Evolutionary conservation across 2,888 invertebrate species (phyloP), one percentile per base, ranked within the genome.

Genomic region (Lampropteryx suffumata): DNA sequence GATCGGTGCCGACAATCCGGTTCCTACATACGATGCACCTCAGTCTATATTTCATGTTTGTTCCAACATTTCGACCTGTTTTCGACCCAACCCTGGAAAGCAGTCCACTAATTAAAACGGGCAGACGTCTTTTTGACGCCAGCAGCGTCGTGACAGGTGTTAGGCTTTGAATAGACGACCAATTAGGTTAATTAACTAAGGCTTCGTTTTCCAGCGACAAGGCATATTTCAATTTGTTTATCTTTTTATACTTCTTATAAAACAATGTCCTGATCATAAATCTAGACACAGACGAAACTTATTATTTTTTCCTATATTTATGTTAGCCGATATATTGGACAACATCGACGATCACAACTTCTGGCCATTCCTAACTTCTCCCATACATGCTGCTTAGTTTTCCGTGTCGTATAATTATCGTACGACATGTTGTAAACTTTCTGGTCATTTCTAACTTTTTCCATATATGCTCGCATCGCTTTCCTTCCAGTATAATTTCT

Each of bases 41-140:
- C 24, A 24, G 47, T n/a, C 24, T 24, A 46, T 29, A 36, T 36
- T 37, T 26, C 21, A 27, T 30, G 33, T 34, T 34, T n/a, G 34
- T 33, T 52, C 12, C 26, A 8, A 12, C 26, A 39, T 43, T 39
- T 14, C 9, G 42, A 47, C 50, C 35, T 35, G 45, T 32, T 68
- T 69, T 53, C 48, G 57, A 65, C 62, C 72, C 60, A 72, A 62
- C 74, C 76, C 62, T 50, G 55, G 59, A 67, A 67, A 62, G 56
- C 70, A 69, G 73, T 75, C 69, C 62, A 71, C 58, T 84, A 85
- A 87, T 86, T 84, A 82, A 80, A 84, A 83, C 70, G 75, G 80
- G 78, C 82, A 77, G 67, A 58, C 64, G 64, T 70, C 67, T 75
- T 78, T 76, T 66, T 64, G 47, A 52, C 66, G 57, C 58, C 6